Percentiles rank a stretch among this genome's conserved stretches.
These are phyloP conservation scores for Volucella inflata DNA, from an alignment of 2,888 invertebrate species.

Conservation along the genomic window DNA sequence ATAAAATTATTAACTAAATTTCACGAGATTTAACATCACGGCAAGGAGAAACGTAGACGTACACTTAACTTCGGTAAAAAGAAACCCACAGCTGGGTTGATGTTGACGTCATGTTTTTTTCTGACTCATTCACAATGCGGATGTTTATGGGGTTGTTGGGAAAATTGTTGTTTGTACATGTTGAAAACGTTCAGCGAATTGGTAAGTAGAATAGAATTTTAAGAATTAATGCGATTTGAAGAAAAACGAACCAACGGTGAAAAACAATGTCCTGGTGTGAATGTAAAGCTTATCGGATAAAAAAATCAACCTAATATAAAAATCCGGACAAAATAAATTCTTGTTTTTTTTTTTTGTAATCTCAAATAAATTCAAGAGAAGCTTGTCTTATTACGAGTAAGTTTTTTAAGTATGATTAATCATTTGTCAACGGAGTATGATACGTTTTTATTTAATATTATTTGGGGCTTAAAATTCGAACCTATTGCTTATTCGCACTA, in stretches of 20 bases:
- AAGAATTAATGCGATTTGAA: conserved; percentile 10
- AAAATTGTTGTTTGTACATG: conserved; percentile 16
- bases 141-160: conserved; percentile 43
- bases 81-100: conserved; percentile 16
- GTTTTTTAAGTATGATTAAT: no score
- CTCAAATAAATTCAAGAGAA: no score
- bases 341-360: no score
- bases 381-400: no score
- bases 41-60: background rate
- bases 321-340: background rate
- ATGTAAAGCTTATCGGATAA: background rate
- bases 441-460: no score
- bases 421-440: no score
- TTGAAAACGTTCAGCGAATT: conserved; percentile 42
- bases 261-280: conserved; percentile 14
- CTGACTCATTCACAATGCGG: conserved; percentile 68
- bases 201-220: background rate
- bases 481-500: no score
- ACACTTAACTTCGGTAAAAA: conserved; percentile 12
- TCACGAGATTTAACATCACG: conserved; percentile 30
- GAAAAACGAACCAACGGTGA: background rate
- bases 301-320: background rate
- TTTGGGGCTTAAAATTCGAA: no score
- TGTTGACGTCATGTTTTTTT: conserved; percentile 47
- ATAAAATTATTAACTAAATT: conserved; percentile 3